phyloP scores from a whole-genome alignment of 2,113 vertebrate genomes.

The Sula dactylatra region DNA sequence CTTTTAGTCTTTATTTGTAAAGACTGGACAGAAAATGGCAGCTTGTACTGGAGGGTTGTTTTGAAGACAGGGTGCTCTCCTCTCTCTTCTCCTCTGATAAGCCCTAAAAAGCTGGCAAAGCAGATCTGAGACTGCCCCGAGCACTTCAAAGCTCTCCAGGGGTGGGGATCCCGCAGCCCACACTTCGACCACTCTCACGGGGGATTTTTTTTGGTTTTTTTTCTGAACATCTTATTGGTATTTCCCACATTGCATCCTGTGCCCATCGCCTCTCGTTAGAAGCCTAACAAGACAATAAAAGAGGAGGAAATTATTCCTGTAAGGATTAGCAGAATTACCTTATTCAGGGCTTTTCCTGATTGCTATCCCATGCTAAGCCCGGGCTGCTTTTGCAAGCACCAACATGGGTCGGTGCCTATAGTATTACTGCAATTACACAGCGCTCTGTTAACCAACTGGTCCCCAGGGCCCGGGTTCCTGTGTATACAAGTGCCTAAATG shows the following conservation, averaged over 20 bases:
- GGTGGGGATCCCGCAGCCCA: not conserved
- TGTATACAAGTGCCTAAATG: not conserved
- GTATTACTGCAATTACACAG: not conserved
- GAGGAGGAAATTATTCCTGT: conserved; percentile 16
- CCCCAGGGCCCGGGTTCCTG: not conserved
- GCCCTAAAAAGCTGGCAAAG: not conserved
- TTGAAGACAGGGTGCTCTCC: not conserved
- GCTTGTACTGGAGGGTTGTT: not conserved
- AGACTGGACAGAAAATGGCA: not conserved
- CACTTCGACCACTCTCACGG: accelerated
- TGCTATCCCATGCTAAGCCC: not conserved
- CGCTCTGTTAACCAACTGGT: not conserved
- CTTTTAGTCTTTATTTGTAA: not conserved
- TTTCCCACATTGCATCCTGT: not conserved
- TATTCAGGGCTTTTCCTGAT: not conserved
- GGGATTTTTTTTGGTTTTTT: not conserved
- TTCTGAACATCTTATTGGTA: not conserved
- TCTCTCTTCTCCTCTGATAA: not conserved
- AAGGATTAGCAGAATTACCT: not conserved
- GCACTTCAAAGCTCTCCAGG: not conserved
- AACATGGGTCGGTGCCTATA: not conserved
- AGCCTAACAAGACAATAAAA: not conserved
- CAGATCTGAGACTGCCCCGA: not conserved
- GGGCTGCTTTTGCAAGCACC: not conserved
- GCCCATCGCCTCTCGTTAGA: not conserved